Conservation (phyloP, 2,888 invertebrate species). For the Pinctada fucata region DNA sequence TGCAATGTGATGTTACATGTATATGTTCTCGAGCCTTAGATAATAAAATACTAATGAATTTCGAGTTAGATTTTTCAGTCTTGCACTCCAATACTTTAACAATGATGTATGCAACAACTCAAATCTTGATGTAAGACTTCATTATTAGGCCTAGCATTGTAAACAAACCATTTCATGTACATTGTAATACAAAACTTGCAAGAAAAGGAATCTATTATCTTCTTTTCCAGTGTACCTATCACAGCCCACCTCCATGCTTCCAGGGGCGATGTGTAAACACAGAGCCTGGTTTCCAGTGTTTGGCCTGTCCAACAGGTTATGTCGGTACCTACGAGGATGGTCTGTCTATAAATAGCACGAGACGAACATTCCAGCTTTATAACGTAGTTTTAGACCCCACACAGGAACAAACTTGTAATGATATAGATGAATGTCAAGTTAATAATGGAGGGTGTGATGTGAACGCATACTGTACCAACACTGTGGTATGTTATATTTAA, state of each 20-base stretch:
- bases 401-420: conserved; percentile 57
- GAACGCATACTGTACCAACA: conserved; percentile 64
- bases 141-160: too few relatives aligned
- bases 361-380: conserved; percentile 52
- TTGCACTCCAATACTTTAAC: too few relatives aligned
- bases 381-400: conserved; percentile 47
- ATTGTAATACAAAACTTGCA: too few relatives aligned
- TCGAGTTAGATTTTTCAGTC: too few relatives aligned
- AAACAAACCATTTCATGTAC: too few relatives aligned
- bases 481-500: conserved; percentile 53
- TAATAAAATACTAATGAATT: too few relatives aligned
- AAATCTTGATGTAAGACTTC: too few relatives aligned
- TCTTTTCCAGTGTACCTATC: conserved; percentile 41
- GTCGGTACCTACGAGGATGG: conserved; percentile 62
- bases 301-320: conserved; percentile 61
- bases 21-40: too few relatives aligned
- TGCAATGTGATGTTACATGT: not conserved
- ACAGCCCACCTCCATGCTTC: conserved; percentile 42
- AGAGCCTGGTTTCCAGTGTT: conserved; percentile 62
- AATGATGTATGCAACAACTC: too few relatives aligned
- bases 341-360: conserved; percentile 49
- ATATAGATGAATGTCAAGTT: conserved; percentile 59
- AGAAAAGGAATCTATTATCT: too few relatives aligned
- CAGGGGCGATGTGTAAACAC: conserved; percentile 59
- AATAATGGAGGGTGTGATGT: conserved; percentile 67